Evolutionary conservation across 2,113 vertebrate species (phyloP), one percentile per base, ranked within the genome.

Genomic region (Phycodurus eques): DNA sequence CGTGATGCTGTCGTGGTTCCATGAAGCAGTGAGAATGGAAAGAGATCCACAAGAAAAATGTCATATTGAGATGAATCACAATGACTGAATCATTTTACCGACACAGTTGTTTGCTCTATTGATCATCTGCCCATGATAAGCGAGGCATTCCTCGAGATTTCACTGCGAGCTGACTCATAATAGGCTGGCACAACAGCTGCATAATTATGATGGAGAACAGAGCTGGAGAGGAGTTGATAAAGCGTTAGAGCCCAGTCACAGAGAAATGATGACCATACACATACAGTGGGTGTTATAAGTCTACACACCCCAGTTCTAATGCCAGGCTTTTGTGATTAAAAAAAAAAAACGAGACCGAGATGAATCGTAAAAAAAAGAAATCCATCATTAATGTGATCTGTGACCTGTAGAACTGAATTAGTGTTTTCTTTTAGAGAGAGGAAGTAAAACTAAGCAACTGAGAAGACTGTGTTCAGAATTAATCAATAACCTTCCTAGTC

Each of bases 81-180:
- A 56, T 71, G 68, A 73, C 71, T 53, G 14, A 20, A 47, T 77
- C 11, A 56, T 78, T 56, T 72, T 14, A 61, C 43, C 71, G 70
- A 73, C 65, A 62, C 61, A 53, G 8, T 42, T 78, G 62, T 15
- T 72, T 49, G 27, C 27, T 72, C n/a, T 74, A 70, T 78, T 79
- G 71, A 83, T 85, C 68, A 64, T 70, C 44, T 10, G 13, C 56
- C 10, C 27, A 9, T 13, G 43, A 66, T 31, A 12, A 39, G 13
- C 5, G 47, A 8, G 35, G 65, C 49, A 60, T 81, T 83, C 46
- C 70, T 59, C 31, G n/a, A 78, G 65, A 78, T 53, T 27, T 9
- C 70, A 57, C 71, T 66, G 72, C 77, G 60, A 54, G 20, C 62
- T 89, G 90, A 91, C 79, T 86, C 80, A 77, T 1, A 8, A 47